Percentiles rank a stretch among this genome's conserved stretches.
Evolutionary conservation across 2,113 vertebrate genomes (phyloP).

Genomic region (Myxocyprinus asiaticus): DNA sequence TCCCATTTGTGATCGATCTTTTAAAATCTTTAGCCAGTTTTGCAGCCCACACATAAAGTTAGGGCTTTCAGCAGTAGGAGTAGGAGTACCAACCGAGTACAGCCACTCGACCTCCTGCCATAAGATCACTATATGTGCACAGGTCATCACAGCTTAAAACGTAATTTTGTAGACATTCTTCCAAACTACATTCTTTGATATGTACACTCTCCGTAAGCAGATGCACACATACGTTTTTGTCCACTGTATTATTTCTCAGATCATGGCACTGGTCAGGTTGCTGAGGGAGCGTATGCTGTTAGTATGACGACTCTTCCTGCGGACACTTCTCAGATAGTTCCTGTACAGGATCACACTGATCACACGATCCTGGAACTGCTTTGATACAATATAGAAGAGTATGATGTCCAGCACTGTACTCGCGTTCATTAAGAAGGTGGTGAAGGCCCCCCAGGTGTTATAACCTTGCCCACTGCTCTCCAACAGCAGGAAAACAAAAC

Average conservation of each 20-base stretch:
- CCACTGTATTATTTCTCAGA: slow-evolving; percentile 65
- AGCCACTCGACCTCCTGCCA: no score
- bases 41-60: no score
- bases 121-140: neutral
- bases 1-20: no score
- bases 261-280: slow-evolving; percentile 89
- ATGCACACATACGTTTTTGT: neutral
- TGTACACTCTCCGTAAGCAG: neutral
- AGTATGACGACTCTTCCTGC: slow-evolving; percentile 87
- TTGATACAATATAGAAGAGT: slow-evolving; percentile 96
- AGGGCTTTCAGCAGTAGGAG: no score
- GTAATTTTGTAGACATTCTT: neutral
- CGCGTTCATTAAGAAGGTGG: slow-evolving; percentile 93
- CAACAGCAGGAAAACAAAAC: slow-evolving; percentile 82
- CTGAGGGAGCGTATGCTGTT: slow-evolving; percentile 87
- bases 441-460: slow-evolving; percentile 85
- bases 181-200: neutral
- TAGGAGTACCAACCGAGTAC: no score
- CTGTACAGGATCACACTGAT: slow-evolving; percentile 95
- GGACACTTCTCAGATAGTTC: slow-evolving; percentile 90
- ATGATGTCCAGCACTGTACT: slow-evolving; percentile 93
- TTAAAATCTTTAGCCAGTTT: no score
- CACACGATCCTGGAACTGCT: slow-evolving; percentile 95
- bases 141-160: neutral
- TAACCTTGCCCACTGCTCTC: slow-evolving; percentile 61